phyloP scores from a whole-genome alignment of 2,113 vertebrate species.

The Neomonachus schauinslandi region DNA sequence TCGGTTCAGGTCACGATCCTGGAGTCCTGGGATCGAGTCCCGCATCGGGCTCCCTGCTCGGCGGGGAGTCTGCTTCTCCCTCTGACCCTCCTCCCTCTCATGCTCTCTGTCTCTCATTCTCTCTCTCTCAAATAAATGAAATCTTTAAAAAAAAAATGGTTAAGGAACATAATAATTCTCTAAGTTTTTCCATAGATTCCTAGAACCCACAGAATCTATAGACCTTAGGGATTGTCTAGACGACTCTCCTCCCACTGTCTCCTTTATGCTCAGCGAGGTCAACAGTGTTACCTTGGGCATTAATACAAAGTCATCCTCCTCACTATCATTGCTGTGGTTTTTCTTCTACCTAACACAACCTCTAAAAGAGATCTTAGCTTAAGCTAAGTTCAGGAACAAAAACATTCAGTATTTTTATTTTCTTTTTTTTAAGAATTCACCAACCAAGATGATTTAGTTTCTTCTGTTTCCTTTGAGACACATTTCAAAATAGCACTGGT shows the following conservation, averaged over 20 bases:
- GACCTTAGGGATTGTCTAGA: neutral
- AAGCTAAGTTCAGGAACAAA: slow-evolving; percentile 30
- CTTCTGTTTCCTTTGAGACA: neutral
- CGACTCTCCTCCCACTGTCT: neutral
- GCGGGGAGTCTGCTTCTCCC: too few species aligned
- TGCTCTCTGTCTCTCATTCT: too few species aligned
- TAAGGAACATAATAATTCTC: neutral
- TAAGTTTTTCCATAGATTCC: slow-evolving; percentile 36
- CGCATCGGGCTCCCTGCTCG: too few species aligned
- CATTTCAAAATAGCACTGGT: slow-evolving; percentile 26
- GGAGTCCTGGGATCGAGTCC: too few species aligned
- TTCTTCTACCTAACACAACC: neutral
- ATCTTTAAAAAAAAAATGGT: neutral
- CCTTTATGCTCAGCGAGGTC: neutral
- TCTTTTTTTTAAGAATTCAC: neutral
- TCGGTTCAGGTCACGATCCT: too few species aligned
- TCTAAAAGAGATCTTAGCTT: slow-evolving; percentile 15
- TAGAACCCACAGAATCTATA: neutral
- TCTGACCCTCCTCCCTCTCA: too few species aligned
- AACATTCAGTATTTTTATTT: slow-evolving; percentile 18
- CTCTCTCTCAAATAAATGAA: too few species aligned
- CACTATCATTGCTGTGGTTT: neutral
- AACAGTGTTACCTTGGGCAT: neutral
- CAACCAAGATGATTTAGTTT: neutral
- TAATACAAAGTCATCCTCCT: neutral